A percentile compares a stretch with the other conserved stretches of the same genome.
Evolutionary conservation across 2,888 invertebrate species (phyloP).

Genomic region (Drosophila anomelani): DNA sequence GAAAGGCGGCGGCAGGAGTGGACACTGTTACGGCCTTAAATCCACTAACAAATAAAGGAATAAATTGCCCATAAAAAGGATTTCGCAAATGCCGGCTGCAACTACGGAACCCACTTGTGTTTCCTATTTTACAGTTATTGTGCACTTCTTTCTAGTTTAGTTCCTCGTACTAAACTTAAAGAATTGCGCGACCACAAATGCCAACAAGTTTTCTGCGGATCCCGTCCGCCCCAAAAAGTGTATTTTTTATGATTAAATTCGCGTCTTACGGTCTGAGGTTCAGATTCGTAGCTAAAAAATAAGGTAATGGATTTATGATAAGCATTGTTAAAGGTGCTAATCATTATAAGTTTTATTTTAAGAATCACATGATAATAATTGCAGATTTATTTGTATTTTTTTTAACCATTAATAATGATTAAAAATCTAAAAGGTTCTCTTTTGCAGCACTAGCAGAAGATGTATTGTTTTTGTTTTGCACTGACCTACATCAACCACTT

Average conservation of each 20-base stretch:
- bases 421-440: too few species aligned
- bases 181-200: conserved; percentile 28
- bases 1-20: conserved; percentile 28
- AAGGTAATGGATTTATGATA: neutral
- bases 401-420: too few species aligned
- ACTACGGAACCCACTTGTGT: conserved; percentile 58
- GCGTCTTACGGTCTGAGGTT: neutral
- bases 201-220: conserved; percentile 23
- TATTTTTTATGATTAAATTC: conserved; percentile 15
- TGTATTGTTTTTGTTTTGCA: too few species aligned
- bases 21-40: conserved; percentile 67
- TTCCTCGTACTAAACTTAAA: conserved; percentile 40
- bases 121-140: conserved; percentile 51
- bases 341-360: too few species aligned
- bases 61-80: conserved; percentile 81
- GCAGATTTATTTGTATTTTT: too few species aligned
- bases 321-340: neutral
- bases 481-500: too few species aligned
- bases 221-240: neutral
- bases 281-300: neutral
- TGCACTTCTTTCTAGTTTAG: conserved; percentile 40
- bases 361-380: too few species aligned
- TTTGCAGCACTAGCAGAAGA: too few species aligned
- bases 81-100: conserved; percentile 76
- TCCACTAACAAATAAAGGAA: conserved; percentile 81